Percentiles rank a stretch among this genome's conserved stretches.
Conservation (phyloP, 2,888 invertebrate genomes). For the Daptonema setosum region DNA sequence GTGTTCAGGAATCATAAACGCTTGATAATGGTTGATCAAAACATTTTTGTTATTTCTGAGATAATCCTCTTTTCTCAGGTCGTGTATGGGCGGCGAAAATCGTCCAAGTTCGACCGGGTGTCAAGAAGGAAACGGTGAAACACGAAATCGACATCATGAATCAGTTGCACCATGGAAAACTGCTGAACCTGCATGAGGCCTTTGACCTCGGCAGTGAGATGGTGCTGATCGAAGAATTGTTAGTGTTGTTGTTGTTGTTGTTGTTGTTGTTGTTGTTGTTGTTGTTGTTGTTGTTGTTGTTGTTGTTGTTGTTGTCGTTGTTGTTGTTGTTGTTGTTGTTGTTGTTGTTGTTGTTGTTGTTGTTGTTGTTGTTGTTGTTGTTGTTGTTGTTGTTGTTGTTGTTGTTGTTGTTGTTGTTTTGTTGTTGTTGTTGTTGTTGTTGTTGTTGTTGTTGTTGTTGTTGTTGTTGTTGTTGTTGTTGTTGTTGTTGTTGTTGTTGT, state of each 20-base stretch:
- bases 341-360: slow-evolving; percentile 26
- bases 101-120: slow-evolving; percentile 24
- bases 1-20: no score
- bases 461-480: slow-evolving; percentile 20
- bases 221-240: slow-evolving; percentile 33
- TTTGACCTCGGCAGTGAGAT: slow-evolving; percentile 32
- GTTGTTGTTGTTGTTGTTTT: background rate
- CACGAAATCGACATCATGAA: slow-evolving; percentile 33
- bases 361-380: background rate
- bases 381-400: slow-evolving; percentile 26
- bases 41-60: no score
- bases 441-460: slow-evolving; percentile 24
- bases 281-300: background rate
- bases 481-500: slow-evolving; percentile 13
- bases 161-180: slow-evolving; percentile 30
- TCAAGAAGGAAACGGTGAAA: slow-evolving; percentile 27
- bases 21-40: no score
- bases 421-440: no score
- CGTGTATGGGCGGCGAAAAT: slow-evolving; percentile 1
- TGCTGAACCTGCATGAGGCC: slow-evolving; percentile 31
- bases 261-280: background rate
- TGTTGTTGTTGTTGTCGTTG: slow-evolving; percentile 25
- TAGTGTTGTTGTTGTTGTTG: slow-evolving; percentile 14
- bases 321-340: background rate
- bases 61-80: no score